Evolutionary conservation across 2,888 invertebrate species (phyloP).

Genomic region (Cryptus viduatorius): DNA sequence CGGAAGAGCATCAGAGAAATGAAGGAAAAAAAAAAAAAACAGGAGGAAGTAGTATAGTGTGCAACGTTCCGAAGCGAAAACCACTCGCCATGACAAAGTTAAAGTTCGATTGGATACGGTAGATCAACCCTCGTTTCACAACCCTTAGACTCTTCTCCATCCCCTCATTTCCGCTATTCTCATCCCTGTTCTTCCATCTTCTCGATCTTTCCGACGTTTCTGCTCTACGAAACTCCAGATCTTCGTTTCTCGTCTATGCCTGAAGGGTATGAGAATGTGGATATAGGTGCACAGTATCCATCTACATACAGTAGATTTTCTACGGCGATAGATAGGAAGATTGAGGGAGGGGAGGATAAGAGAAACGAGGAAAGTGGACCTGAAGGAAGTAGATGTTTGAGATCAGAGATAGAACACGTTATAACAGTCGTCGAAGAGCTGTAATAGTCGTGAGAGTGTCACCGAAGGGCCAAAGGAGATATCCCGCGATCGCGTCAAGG

Average conservation of each 20-base stretch:
- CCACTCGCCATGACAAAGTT: constrained; percentile 78
- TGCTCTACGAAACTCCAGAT: constrained; percentile 35
- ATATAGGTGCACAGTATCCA: constrained; percentile 32
- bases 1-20: constrained; percentile 29
- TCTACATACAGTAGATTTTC: constrained; percentile 51
- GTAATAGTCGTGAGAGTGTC: constrained; percentile 73
- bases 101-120: constrained; percentile 75
- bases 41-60: constrained; percentile 41
- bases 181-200: constrained; percentile 44
- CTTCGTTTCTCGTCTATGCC: constrained; percentile 25
- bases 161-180: constrained; percentile 16
- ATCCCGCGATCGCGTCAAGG: constrained; percentile 47
- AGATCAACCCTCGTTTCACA: constrained; percentile 53
- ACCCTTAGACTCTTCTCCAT: constrained; percentile 29
- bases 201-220: constrained; percentile 26
- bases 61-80: constrained; percentile 72
- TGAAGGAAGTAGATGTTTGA: constrained; percentile 71
- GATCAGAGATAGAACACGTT: constrained; percentile 75
- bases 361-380: constrained; percentile 42
- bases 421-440: constrained; percentile 74
- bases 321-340: constrained; percentile 63
- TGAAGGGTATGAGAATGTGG: constrained; percentile 24
- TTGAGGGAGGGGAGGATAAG: constrained; percentile 20
- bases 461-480: constrained; percentile 68
- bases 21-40: constrained; percentile 32